These are phyloP conservation scores for Chelonus formosanus DNA, from an alignment of 2,888 invertebrate genomes.

Conservation along the genomic window DNA sequence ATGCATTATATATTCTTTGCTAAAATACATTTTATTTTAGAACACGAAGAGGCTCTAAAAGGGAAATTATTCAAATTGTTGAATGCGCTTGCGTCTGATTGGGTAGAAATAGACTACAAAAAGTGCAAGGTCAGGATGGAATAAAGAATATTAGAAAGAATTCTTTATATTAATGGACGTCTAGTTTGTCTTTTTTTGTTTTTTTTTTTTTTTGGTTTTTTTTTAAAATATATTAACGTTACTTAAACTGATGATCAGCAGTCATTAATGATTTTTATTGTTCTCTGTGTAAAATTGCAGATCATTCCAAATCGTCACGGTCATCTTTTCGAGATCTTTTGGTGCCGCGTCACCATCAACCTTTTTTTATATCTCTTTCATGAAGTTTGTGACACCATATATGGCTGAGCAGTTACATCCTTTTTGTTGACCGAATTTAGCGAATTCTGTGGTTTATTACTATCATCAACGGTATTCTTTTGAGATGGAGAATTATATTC, in stretches of 20 bases:
- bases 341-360: slow-evolving; percentile 25
- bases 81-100: slow-evolving; percentile 61
- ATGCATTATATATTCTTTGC: too few relatives aligned
- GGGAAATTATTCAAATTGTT: slow-evolving; percentile 61
- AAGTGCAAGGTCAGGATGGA: neutral
- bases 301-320: slow-evolving; percentile 23
- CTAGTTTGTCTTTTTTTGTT: slow-evolving; percentile 3
- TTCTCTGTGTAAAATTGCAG: neutral
- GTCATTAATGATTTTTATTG: slow-evolving; percentile 13
- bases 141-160: slow-evolving; percentile 10
- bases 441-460: slow-evolving; percentile 11
- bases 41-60: slow-evolving; percentile 56
- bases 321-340: slow-evolving; percentile 27
- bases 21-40: slow-evolving; percentile 42
- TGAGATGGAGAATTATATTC: slow-evolving; percentile 2
- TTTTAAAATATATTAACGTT: neutral
- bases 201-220: too few relatives aligned
- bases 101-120: neutral
- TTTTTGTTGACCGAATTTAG: slow-evolving; percentile 17
- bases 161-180: neutral
- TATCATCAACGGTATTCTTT: neutral
- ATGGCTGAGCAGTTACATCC: slow-evolving; percentile 6
- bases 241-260: slow-evolving; percentile 2
- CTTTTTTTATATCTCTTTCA: slow-evolving; percentile 18
- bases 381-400: slow-evolving; percentile 6